Base-by-base conservation (phyloP, 2,113 vertebrate genomes). In the Podarcis muralis region DNA sequence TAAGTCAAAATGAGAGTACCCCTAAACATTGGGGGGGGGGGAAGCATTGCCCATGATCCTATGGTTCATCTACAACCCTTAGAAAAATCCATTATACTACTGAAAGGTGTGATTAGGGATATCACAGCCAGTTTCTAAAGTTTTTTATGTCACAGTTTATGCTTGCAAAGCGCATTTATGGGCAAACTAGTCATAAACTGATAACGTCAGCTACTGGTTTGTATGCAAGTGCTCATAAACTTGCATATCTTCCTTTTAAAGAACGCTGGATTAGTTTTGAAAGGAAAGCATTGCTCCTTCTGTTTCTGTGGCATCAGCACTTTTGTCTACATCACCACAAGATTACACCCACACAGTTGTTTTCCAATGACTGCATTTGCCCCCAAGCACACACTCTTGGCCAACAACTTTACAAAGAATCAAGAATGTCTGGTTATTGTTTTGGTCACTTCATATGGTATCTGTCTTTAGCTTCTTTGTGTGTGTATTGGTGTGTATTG, bases 401-500 rank as follows among this genome's bases (percentile, higher is more conserved):
- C 81, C 91, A 88, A 95, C 92, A 90, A 93, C 94, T 94, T 93
- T 95, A 92, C 93, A 93, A 96, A 95, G 92, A 3, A 40, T 81
- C 84, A 92, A 92, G 86, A 89, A 91, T 87, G 95, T 96, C 96
- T 97, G 94, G 95, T 95, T 96, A 95, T 87, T 92, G 91, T 97
- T 97, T 93, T 94, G 91, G 85, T 95, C 95, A 95, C 94, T 87
- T 95, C 95, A 88, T 93, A 94, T 87, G 85, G 91, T 93, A 91
- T 90, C 88, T 57, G 77, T 88, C 27, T 80, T 91, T 85, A 93
- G 86, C 23, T 92, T 87, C 86, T 93, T 92, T 69, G 82, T 93
- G 90, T 92, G 81, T 92, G 91, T 85, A 88, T 91, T 91, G 89
- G 90, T 92, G 82, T 92, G 91, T 85, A 88, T 91, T 91, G 89